Evolutionary conservation across 2,888 invertebrate species (phyloP).

Genomic region (Chrysolina oricalcia): DNA sequence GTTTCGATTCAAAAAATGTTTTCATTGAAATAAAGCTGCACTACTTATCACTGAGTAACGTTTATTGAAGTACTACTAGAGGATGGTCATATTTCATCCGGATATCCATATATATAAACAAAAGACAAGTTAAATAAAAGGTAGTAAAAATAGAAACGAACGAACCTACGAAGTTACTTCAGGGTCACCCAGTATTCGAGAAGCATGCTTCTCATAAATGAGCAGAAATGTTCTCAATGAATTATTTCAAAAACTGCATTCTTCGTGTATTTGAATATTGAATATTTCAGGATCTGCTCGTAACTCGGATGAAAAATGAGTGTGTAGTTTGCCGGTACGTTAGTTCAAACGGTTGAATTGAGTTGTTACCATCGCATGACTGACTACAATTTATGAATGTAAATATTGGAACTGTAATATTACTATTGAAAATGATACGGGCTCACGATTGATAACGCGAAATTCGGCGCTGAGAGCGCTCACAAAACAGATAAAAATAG

Average conservation of each 20-base stretch:
- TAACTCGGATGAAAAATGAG: constrained; percentile 12
- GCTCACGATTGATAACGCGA: not conserved
- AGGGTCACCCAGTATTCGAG: too few species aligned
- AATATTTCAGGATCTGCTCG: constrained; percentile 4
- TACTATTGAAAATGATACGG: not conserved
- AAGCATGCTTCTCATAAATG: not conserved
- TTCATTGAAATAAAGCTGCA: too few species aligned
- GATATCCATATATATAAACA: too few species aligned
- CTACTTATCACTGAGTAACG: too few species aligned
- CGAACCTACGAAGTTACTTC: too few species aligned
- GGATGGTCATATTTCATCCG: too few species aligned
- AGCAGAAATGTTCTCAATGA: not conserved
- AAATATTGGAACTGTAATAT: constrained; percentile 37
- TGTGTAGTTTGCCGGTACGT: constrained; percentile 22
- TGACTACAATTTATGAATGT: constrained; percentile 38
- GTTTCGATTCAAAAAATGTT: too few species aligned
- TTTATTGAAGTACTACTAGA: too few species aligned
- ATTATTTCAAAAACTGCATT: not conserved
- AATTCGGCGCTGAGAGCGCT: not conserved
- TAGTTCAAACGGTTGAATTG: constrained; percentile 33
- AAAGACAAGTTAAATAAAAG: too few species aligned
- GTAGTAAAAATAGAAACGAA: too few species aligned
- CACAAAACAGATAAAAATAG: not conserved
- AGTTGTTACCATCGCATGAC: constrained; percentile 35
- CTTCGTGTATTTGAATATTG: not conserved